A percentile compares a stretch with the other conserved stretches of the same genome.
Evolutionary conservation across 2,797 vertebrate genomes (phyloP).

Genomic region (Manis pentadactyla): DNA sequence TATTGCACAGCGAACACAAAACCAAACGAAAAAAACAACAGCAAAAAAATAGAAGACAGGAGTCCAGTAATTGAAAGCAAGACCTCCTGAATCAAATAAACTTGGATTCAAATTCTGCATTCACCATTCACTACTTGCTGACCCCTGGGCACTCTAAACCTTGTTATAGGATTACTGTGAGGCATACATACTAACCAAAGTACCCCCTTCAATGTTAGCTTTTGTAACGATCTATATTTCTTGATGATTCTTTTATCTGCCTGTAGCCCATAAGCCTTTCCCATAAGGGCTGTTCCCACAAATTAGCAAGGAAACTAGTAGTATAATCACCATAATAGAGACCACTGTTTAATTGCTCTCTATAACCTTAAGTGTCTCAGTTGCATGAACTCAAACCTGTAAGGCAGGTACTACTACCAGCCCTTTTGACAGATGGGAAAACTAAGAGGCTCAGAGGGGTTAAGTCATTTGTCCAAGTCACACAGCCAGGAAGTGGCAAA

Average conservation of each 20-base stretch:
- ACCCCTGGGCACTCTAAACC: background rate
- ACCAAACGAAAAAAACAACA: background rate
- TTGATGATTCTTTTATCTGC: background rate
- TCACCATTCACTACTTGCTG: background rate
- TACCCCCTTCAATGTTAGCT: background rate
- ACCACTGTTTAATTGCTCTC: background rate
- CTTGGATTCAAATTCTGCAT: background rate
- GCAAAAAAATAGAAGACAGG: background rate
- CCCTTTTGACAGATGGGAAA: background rate
- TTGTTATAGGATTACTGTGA: background rate
- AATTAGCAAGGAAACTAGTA: background rate
- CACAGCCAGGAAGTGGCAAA: background rate
- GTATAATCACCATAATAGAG: background rate
- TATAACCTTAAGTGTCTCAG: background rate
- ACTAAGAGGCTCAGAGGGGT: background rate
- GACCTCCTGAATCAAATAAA: background rate
- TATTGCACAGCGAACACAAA: slow-evolving; percentile 19
- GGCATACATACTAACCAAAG: background rate
- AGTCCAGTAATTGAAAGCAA: background rate
- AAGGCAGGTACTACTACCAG: background rate
- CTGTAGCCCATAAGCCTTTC: background rate
- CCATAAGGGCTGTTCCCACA: background rate
- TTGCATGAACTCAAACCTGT: background rate
- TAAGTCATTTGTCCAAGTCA: background rate
- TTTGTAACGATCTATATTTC: background rate